Conservation (phyloP, 2,888 invertebrate species). For the Panorpa germanica region DNA sequence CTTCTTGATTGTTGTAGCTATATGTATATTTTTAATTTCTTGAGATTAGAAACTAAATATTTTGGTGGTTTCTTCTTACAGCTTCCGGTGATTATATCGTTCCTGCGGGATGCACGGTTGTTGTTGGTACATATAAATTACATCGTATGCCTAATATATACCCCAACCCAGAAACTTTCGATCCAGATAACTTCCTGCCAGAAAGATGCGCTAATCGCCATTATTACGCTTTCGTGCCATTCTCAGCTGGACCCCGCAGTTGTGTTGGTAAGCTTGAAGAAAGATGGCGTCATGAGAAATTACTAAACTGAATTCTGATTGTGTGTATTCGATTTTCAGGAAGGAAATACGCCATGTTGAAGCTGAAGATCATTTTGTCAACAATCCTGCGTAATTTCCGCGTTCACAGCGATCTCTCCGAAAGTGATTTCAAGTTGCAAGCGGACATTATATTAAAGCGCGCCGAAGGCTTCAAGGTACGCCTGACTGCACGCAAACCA, state of each 20-base stretch:
- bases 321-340: constrained; percentile 26
- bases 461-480: constrained; percentile 55
- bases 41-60: background rate
- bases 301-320: constrained; percentile 3
- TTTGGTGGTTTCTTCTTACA: constrained; percentile 15
- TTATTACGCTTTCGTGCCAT: constrained; percentile 64
- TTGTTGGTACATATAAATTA: constrained; percentile 43
- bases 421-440: constrained; percentile 50
- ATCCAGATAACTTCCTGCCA: constrained; percentile 74
- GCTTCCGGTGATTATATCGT: constrained; percentile 43
- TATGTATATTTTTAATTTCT: constrained; percentile 7
- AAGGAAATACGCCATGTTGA: constrained; percentile 65
- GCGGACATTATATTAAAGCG: constrained; percentile 63
- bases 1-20: constrained; percentile 3
- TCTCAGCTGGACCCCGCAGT: constrained; percentile 67
- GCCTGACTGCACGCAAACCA: constrained; percentile 42
- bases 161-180: constrained; percentile 55
- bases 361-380: constrained; percentile 56
- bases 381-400: constrained; percentile 56
- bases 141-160: constrained; percentile 56
- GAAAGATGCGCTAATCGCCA: constrained; percentile 60
- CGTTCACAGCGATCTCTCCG: constrained; percentile 43
- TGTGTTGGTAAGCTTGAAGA: constrained; percentile 42
- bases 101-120: constrained; percentile 49
- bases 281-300: constrained; percentile 9